phyloP scores from a whole-genome alignment of 2,113 vertebrate species.

The Coryphaenoides rupestris region DNA sequence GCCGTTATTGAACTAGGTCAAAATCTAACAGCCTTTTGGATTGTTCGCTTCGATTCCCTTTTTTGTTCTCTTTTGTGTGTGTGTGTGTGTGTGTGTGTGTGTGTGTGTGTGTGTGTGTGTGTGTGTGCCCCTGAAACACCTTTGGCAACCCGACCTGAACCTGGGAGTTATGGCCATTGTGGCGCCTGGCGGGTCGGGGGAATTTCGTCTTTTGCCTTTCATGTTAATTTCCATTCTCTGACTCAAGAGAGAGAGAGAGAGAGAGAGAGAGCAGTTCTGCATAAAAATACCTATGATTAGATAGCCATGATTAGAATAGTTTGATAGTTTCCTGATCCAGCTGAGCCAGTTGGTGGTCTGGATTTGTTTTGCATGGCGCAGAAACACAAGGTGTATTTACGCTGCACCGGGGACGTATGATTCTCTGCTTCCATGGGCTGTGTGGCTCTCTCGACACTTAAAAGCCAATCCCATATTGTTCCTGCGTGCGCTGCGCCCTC shows the following conservation, averaged over 20 bases:
- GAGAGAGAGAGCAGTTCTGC: slow-evolving; percentile 27
- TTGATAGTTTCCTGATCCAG: slow-evolving; percentile 6
- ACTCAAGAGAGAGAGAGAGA: too few relatives aligned
- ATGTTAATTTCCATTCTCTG: slow-evolving; percentile 27
- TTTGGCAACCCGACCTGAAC: slow-evolving; percentile 32
- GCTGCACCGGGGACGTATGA: neutral
- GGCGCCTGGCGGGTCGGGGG: slow-evolving; percentile 39
- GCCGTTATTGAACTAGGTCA: too few relatives aligned
- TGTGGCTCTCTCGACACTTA: neutral
- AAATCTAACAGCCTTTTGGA: too few relatives aligned
- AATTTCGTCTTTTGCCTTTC: slow-evolving; percentile 31
- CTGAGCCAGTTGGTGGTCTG: slow-evolving; percentile 20
- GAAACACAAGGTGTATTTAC: neutral
- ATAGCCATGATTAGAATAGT: slow-evolving; percentile 27
- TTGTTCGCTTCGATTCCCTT: too few relatives aligned
- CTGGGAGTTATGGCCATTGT: slow-evolving; percentile 32
- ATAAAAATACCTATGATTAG: slow-evolving; percentile 29
- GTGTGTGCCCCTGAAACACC: too few relatives aligned
- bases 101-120: too few relatives aligned
- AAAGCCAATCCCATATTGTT: neutral
- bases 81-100: too few relatives aligned
- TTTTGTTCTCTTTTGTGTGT: too few relatives aligned
- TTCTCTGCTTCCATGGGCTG: too few relatives aligned
- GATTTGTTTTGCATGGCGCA: neutral
- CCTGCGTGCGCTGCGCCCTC: too few relatives aligned